These are phyloP conservation scores for Karalla daura DNA, from an alignment of 2,797 vertebrate species.

Conservation along the genomic window DNA sequence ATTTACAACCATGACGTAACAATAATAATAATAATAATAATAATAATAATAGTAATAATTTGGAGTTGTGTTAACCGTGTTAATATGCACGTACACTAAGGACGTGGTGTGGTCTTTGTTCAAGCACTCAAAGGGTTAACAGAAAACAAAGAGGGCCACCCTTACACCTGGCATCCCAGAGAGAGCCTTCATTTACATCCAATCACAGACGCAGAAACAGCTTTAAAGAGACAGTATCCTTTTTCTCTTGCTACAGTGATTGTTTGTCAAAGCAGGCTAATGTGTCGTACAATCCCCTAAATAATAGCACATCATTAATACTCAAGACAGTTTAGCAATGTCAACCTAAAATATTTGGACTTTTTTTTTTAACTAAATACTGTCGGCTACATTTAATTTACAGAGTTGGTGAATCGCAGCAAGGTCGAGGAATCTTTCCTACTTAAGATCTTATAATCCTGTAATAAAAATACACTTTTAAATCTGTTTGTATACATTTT, in stretches of 20 bases:
- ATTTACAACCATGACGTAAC: constrained; percentile 26
- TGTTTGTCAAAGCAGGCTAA: constrained; percentile 60
- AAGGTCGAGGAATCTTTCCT: constrained; percentile 73
- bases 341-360: constrained; percentile 58
- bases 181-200: constrained; percentile 65
- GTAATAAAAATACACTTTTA: constrained; percentile 88
- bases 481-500: constrained; percentile 78
- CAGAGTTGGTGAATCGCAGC: constrained; percentile 62
- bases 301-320: constrained; percentile 38
- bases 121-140: constrained; percentile 91
- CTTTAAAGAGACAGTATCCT: constrained; percentile 93
- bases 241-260: constrained; percentile 78
- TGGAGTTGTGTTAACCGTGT: too few species aligned
- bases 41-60: too few species aligned
- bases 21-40: too few species aligned
- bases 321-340: constrained; percentile 48
- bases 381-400: constrained; percentile 65
- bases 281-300: constrained; percentile 42
- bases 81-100: constrained; percentile 42
- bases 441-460: constrained; percentile 80
- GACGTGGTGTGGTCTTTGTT: constrained; percentile 36
- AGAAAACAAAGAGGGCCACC: constrained; percentile 82
- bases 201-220: constrained; percentile 77
- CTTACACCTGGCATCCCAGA: constrained; percentile 81
- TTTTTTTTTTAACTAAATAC: constrained; percentile 64